These are phyloP conservation scores for Nymphalis io DNA, from an alignment of 1,140 invertebrate genomes.

Conservation along the genomic window DNA sequence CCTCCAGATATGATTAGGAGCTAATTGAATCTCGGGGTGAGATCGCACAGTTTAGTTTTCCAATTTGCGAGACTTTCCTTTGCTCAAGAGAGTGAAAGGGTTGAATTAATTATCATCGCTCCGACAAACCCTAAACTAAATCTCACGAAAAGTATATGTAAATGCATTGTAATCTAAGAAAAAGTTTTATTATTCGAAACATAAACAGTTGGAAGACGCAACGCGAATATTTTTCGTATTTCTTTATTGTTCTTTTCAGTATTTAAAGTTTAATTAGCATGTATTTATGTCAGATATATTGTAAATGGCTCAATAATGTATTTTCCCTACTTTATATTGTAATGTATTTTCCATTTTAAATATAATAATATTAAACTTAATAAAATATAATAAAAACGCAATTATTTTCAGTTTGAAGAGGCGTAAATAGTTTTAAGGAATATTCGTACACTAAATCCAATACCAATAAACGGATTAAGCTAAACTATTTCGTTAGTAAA, in stretches of 20 bases:
- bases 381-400: too few relatives aligned
- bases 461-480: constrained; percentile 8
- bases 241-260: too few relatives aligned
- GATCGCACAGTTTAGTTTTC: constrained; percentile 79
- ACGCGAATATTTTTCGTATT: too few relatives aligned
- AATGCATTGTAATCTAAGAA: constrained; percentile 25
- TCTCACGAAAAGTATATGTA: constrained; percentile 49
- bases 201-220: too few relatives aligned
- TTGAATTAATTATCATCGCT: constrained; percentile 73
- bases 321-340: too few relatives aligned
- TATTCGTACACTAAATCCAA: constrained; percentile 6
- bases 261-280: too few relatives aligned
- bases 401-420: background rate
- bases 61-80: constrained; percentile 78
- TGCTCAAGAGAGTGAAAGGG: constrained; percentile 67
- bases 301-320: too few relatives aligned
- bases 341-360: too few relatives aligned
- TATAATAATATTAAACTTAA: too few relatives aligned
- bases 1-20: constrained; percentile 79
- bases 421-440: background rate
- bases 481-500: constrained; percentile 7
- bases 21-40: constrained; percentile 78
- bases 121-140: constrained; percentile 56
- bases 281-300: too few relatives aligned
- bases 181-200: constrained; percentile 1